Base-by-base conservation (phyloP, 2,888 invertebrate genomes). In the Tyria jacobaeae region DNA sequence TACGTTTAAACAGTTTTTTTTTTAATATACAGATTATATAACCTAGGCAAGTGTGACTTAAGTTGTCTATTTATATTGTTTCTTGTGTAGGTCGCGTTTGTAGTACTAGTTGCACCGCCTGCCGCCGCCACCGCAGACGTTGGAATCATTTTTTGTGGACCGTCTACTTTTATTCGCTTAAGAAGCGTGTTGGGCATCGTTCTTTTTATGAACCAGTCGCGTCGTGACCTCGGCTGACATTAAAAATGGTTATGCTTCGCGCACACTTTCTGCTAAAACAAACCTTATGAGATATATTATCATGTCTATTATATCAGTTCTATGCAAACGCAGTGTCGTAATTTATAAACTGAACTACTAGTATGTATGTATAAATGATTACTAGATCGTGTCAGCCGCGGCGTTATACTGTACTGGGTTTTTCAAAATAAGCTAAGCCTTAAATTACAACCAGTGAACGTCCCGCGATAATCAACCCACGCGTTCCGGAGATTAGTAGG, bases 191-290 rank as follows among this genome's bases (percentile, higher is more conserved):
- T 88, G 85, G 86, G 84, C 82, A 82, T 80, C 80, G 82, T 87
- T 89, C 89, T 90, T 90, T 89, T 79, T 81, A 77, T 80, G 62
- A 80, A 78, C 82, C 81, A 86, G 87, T 81, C 86, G 87, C 86
- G 79, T 85, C 87, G 87, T 91, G 91, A 91, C 91, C 91, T 90
- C 91, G 86, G 73, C 88, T 91, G 89, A 88, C 89, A 87, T 90
- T 88, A 87, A 87, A 86, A 86, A 87, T 88, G 79, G 86, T 87
- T 88, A 88, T 88, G 86, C 84, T 83, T 82, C 74, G 83, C 84
- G 84, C 84, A 85, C 85, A 87, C 77, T 75, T 75, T 78, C 69
- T 57, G 76, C 75, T 81, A 70, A 70, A 73, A 75, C 70, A 64
- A 67, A 59, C 61, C 65, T 68, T 59, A 60, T 57, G 52, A 72